Evolutionary conservation across 2,113 vertebrate species (phyloP), one percentile per base, ranked within the genome.

Genomic region (Zootoca vivipara): DNA sequence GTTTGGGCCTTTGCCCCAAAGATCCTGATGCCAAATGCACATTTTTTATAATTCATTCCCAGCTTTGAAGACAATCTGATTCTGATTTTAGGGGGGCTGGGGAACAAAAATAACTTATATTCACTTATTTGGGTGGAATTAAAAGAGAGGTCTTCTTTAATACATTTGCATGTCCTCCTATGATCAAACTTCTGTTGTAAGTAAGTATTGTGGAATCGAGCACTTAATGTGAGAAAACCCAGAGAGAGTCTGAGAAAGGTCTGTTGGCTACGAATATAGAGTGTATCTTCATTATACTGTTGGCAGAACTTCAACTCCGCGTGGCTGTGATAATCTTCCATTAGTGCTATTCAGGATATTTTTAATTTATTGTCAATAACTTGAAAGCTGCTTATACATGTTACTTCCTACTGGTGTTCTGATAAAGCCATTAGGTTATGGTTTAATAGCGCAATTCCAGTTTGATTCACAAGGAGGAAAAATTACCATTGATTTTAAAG

Each of bases 351-450:
- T 85, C 56, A 75, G 35, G 16, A 35, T 40, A 82, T 30, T 82
- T 90, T 28, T 64, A 84, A 86, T 86, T 73, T 87, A 81, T 88
- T 67, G 78, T 75, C 80, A 78, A 35, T 75, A 74, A 35, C 33
- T 56, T 80, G 56, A 65, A 87, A 75, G 58, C 38, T 82, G 81
- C 78, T 87, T 83, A 75, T 73, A 75, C 5, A 13, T 65, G 33
- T 26, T 74, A 80, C 30, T 83, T 80, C 67, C 81, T 87, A 18
- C 75, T 65, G 42, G 62, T 35, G 8, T 74, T 87, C 42, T 78
- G 30, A 67, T 80, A n/a, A 85, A 79, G 69, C 69, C 75, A 80
- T 90, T 87, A 84, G 26, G 46, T 84, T 73, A 52, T 70, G 62
- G 62, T 73, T 58, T 62, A 56, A 62, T 73, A 74, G 22, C 64